Base-by-base conservation (phyloP, 2,797 vertebrate genomes). In the Pseudotriccus pelzelni region DNA sequence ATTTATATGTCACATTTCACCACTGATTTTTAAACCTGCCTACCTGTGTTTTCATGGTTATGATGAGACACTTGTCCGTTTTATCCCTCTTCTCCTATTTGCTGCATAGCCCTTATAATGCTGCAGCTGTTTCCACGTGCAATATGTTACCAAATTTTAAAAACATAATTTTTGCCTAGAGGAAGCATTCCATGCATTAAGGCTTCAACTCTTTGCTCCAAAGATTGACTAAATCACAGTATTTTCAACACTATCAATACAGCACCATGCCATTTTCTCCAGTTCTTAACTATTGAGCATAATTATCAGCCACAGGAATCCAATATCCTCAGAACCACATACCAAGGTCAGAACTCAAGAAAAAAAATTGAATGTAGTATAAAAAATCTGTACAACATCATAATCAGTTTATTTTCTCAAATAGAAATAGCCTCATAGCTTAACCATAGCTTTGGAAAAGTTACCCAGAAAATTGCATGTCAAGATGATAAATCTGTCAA, bases 401-500 rank as follows among this genome's bases (percentile, higher is more conserved):
- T 90, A 82, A 96, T 93, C 86, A 96, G 75, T 97, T 97, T 94
- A 95, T 96, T 95, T 86, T 94, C 82, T 81, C 84, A 94, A 85
- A 86, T 64, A 90, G 69, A 97, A 95, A 96, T 91, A 92, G 68
- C 72, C 80, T 96, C 59, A 79, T 64, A 90, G 90, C 39, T 96
- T 96, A 97, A 93, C 53, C 58, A 89, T 72, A 84, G 70, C 78
- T 97, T 97, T 92, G 59, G 85, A 96, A 96, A 98, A 97, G 46
- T 53, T 88, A 93, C 58, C 83, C 72, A 96, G 94, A 97, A 98
- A 97, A 98, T 94, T 97, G 84, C 89, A 90, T 95, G 95, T 96
- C 97, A 97, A 84, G 79, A 95, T 97, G 97, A 98, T 96, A 97
- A 97, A 97, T 97, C 76, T 97, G 87, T 97, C 96, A 94, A 92